Evolutionary conservation across 2,113 vertebrate species (phyloP), one percentile per base, ranked within the genome.

Genomic region (Actenoides lindsayi): DNA sequence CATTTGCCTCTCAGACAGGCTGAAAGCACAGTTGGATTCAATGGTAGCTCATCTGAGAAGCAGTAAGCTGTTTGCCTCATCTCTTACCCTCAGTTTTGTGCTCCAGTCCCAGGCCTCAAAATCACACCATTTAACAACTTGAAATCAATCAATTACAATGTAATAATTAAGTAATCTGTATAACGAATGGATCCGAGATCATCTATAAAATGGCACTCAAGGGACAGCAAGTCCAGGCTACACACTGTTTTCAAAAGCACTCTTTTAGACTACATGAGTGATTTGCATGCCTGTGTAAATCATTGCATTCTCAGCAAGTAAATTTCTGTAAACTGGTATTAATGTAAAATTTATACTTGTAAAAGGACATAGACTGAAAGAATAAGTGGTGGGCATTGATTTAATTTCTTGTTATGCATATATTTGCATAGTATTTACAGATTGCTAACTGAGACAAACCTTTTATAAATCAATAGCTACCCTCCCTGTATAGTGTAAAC

Each of bases 401-500:
- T 86, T 85, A 83, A 91, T 92, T 95, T 88, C 79, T 93, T 88
- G 41, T 56, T 63, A 69, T 69, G 41, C 67, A 86, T 94, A 46
- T 83, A 93, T 96, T 96, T 94, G 70, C 92, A 88, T 88, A 50
- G 30, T 76, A 69, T 83, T 93, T 93, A 59, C 70, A 81, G 85
- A 88, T 93, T 96, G 90, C 93, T 91, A 87, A 79, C 78, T 82
- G 75, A 94, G 63, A 91, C 19, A 54, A 77, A 94, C 28, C 54
- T 87, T 80, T 44, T 85, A 54, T 87, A 96, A 96, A 95, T 93
- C 82, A 94, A 95, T 96, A 93, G n/a, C 37, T 83, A 60, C 54
- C 41, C 63, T 85, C 31, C 41, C 42, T 63, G 23, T 94, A 41
- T 13, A 87, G 62, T n/a, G 31, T 70, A 90, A 93, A 83, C n/a